Evolutionary conservation across 2,113 vertebrate species (phyloP).

Genomic region (Rhodinocichla rosea): DNA sequence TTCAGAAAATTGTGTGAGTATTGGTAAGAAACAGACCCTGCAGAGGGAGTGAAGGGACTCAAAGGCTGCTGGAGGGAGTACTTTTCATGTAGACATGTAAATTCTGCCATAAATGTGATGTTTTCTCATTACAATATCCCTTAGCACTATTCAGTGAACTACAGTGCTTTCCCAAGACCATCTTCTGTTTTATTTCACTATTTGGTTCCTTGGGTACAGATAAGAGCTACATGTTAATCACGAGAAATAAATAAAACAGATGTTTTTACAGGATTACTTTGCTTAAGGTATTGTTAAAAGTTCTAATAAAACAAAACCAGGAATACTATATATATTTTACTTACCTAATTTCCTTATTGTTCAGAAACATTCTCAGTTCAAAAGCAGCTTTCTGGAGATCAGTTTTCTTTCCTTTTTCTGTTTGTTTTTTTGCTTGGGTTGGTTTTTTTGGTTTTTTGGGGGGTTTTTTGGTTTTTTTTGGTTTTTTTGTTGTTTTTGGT

Average conservation of each 20-base stretch:
- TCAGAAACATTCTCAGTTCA: neutral
- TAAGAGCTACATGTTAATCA: neutral
- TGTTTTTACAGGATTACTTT: neutral
- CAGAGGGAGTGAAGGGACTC: neutral
- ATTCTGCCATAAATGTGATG: neutral
- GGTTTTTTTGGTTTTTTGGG: neutral
- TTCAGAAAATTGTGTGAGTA: neutral
- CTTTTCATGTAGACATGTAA: neutral
- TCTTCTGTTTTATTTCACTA: neutral
- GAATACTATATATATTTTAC: neutral
- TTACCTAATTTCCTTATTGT: neutral
- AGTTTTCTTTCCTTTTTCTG: fast-evolving
- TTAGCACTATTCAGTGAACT: neutral
- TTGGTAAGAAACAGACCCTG: neutral
- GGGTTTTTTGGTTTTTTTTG: neutral
- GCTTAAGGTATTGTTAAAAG: neutral
- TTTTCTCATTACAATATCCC: neutral
- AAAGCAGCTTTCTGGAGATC: neutral
- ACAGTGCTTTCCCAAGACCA: neutral
- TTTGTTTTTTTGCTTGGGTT: neutral
- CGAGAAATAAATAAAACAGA: neutral
- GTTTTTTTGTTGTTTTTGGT: no score
- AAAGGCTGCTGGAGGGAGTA: neutral
- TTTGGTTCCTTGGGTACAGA: neutral
- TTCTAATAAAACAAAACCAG: neutral